Percentiles rank a stretch among this genome's conserved stretches.
Conservation (phyloP, 2,797 vertebrate genomes). For the Tiaroga cobitis region DNA sequence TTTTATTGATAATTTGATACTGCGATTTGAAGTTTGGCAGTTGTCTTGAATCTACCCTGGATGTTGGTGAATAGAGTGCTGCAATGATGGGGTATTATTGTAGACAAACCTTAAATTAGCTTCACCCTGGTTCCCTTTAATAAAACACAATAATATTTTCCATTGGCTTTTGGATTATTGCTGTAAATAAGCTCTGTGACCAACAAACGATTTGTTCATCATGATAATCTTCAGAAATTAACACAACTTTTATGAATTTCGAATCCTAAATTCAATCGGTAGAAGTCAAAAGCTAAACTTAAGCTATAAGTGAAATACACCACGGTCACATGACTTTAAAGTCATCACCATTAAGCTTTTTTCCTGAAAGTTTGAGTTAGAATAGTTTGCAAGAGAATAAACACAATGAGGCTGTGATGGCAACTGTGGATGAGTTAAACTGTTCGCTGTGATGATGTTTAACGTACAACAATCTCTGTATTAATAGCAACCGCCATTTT, state of each 20-base stretch:
- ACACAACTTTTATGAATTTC: neutral
- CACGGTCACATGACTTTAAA: neutral
- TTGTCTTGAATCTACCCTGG: too few relatives aligned
- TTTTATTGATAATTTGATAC: too few relatives aligned
- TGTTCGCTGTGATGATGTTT: neutral
- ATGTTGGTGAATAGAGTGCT: too few relatives aligned
- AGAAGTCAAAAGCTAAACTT: neutral
- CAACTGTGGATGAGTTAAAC: neutral
- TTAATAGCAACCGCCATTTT: neutral
- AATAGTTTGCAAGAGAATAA: neutral
- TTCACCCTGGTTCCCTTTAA: too few relatives aligned
- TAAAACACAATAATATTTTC: too few relatives aligned
- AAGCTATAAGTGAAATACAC: neutral
- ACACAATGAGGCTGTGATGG: neutral
- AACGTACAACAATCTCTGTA: neutral
- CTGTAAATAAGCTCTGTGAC: neutral
- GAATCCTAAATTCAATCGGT: neutral
- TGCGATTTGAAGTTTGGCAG: too few relatives aligned
- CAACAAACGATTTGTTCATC: neutral
- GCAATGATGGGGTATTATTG: too few relatives aligned
- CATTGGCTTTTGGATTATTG: too few relatives aligned
- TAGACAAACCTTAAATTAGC: too few relatives aligned
- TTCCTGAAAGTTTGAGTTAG: neutral
- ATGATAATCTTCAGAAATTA: neutral
- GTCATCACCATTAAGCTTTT: neutral